phyloP scores from a whole-genome alignment of 2,888 invertebrate genomes.

The Dicranocentrus wangi region DNA sequence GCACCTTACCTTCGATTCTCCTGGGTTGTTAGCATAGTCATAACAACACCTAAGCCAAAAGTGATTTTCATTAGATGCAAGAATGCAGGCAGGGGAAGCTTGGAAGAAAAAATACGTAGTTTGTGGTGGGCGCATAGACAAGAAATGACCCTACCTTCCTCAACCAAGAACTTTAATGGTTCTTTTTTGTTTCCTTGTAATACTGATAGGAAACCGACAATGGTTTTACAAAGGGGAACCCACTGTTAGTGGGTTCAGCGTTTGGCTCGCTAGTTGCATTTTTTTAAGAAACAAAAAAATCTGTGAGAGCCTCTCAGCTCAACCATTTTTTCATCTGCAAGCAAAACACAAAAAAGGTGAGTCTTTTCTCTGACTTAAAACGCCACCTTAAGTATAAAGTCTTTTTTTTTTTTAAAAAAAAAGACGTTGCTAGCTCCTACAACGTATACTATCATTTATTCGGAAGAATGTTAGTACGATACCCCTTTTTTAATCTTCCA shows the following conservation, averaged over 20 bases:
- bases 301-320: not conserved
- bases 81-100: not conserved
- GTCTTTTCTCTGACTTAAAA: no score
- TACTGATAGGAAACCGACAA: constrained; percentile 4
- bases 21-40: not conserved
- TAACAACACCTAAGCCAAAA: no score
- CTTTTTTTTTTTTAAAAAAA: no score
- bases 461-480: no score
- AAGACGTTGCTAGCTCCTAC: no score
- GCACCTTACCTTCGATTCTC: not conserved
- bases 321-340: not conserved
- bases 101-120: not conserved
- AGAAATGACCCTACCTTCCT: constrained; percentile 28
- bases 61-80: constrained; percentile 1
- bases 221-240: not conserved
- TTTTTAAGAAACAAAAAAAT: not conserved
- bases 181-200: constrained; percentile 14
- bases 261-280: not conserved
- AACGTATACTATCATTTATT: no score
- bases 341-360: no score
- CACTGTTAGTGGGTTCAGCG: not conserved
- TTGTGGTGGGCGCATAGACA: not conserved
- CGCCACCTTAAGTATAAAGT: no score
- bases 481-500: no score
- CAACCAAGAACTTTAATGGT: constrained; percentile 16